Conservation (phyloP, 1,140 invertebrate genomes). For the Cyrtorhinus lividipennis region DNA sequence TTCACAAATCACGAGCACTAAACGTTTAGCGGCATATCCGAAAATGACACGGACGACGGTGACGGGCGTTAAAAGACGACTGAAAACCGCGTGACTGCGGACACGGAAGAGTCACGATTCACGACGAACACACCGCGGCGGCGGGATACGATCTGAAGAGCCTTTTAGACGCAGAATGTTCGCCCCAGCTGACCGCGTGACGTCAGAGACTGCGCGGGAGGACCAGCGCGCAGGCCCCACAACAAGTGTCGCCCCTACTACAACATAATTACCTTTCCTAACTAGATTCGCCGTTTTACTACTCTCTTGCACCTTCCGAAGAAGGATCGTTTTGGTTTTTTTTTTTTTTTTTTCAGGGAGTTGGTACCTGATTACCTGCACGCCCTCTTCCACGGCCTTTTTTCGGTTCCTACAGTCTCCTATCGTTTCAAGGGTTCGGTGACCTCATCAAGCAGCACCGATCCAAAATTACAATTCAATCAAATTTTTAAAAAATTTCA, state of each 20-base stretch:
- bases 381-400: no score
- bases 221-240: conserved; percentile 3
- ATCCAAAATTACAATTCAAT: no score
- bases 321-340: no score
- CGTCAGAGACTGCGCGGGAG: background rate
- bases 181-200: conserved; percentile 2
- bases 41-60: background rate
- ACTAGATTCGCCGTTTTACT: conserved; percentile 13
- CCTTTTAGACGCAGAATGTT: conserved; percentile 10
- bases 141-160: background rate
- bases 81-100: background rate
- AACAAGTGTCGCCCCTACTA: conserved; percentile 13
- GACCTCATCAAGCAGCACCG: no score
- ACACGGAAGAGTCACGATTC: background rate
- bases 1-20: background rate
- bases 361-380: no score
- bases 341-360: no score
- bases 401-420: no score
- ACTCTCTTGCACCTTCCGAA: conserved; percentile 7
- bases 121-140: background rate
- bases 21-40: background rate
- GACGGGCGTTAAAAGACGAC: background rate
- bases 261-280: conserved; percentile 15
- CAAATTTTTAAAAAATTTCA: no score
- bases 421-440: no score